Evolutionary conservation across 2,888 invertebrate genomes (phyloP).

Genomic region (Papilio gigon): DNA sequence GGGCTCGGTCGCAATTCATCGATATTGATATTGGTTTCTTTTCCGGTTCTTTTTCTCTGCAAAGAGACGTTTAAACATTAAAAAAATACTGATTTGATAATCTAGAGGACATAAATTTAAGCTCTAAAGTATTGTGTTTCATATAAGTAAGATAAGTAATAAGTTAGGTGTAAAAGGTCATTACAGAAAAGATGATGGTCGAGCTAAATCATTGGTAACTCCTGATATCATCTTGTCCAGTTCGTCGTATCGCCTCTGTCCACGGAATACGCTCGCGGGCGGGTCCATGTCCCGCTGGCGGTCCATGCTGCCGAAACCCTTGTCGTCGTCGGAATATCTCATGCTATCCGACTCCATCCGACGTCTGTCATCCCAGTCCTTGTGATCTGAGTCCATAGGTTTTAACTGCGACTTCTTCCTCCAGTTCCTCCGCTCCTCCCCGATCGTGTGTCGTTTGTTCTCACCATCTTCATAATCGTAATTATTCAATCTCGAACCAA

Average conservation of each 20-base stretch:
- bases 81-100: slow-evolving; percentile 34
- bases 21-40: slow-evolving; percentile 56
- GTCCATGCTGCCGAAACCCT: slow-evolving; percentile 53
- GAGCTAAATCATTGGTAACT: slow-evolving; percentile 61
- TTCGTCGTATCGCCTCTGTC: slow-evolving; percentile 60
- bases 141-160: background rate
- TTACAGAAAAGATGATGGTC: slow-evolving; percentile 49
- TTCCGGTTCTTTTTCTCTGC: slow-evolving; percentile 66
- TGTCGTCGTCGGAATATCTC: slow-evolving; percentile 62
- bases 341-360: slow-evolving; percentile 61
- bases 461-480: slow-evolving; percentile 72
- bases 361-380: slow-evolving; percentile 61
- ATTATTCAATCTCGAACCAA: slow-evolving; percentile 56
- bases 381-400: slow-evolving; percentile 58
- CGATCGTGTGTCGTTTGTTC: slow-evolving; percentile 60
- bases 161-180: slow-evolving; percentile 27
- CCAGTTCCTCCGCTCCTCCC: slow-evolving; percentile 71
- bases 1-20: slow-evolving; percentile 70
- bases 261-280: slow-evolving; percentile 52
- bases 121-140: background rate
- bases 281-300: slow-evolving; percentile 57
- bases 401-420: slow-evolving; percentile 67
- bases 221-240: slow-evolving; percentile 54
- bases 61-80: slow-evolving; percentile 45
- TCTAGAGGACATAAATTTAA: no score